A percentile compares a stretch with the other conserved stretches of the same genome.
phyloP scores from a whole-genome alignment of 1,140 invertebrate species.

The Drosophila funebris region DNA sequence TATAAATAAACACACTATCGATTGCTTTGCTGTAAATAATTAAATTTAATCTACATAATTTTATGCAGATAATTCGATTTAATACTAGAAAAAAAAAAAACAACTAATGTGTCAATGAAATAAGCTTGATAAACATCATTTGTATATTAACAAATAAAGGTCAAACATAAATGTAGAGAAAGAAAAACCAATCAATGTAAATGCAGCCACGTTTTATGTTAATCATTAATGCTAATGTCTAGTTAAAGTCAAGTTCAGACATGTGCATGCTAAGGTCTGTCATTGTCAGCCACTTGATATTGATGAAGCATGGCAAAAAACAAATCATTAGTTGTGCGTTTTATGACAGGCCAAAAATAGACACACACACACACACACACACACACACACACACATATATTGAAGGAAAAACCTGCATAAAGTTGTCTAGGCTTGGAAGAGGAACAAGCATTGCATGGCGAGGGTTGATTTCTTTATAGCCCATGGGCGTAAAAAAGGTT shows the following conservation, averaged over 20 bases:
- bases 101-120: too few relatives aligned
- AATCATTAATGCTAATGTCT: constrained; percentile 40
- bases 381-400: not conserved
- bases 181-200: constrained; percentile 23
- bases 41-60: too few relatives aligned
- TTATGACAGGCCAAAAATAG: constrained; percentile 55
- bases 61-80: too few relatives aligned
- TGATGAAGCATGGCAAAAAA: constrained; percentile 46
- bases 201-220: constrained; percentile 24
- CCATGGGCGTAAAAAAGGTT: constrained; percentile 55
- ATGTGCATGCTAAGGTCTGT: constrained; percentile 16
- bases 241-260: constrained; percentile 10
- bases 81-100: too few relatives aligned
- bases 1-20: too few relatives aligned
- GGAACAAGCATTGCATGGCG: not conserved
- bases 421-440: constrained; percentile 5
- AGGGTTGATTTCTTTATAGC: constrained; percentile 23
- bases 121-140: not conserved
- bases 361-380: not conserved
- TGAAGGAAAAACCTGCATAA: constrained; percentile 1
- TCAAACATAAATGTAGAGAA: not conserved
- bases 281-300: constrained; percentile 63
- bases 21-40: too few relatives aligned
- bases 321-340: constrained; percentile 54
- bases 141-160: not conserved